Base-by-base conservation (phyloP, 1,140 invertebrate genomes). In the Homarus americanus region DNA sequence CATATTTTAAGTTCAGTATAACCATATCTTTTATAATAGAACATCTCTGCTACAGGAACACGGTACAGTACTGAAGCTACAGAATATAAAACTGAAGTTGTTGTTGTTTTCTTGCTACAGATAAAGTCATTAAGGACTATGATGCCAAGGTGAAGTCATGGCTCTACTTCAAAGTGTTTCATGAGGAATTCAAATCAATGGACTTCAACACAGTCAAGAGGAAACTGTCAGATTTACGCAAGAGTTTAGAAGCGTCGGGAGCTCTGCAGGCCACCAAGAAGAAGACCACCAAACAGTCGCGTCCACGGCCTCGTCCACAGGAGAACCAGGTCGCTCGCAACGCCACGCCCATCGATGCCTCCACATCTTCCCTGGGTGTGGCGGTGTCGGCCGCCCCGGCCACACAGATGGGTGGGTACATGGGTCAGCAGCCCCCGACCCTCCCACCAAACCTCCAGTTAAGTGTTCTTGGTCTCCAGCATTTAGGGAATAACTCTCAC, bases 151-250 rank as follows among this genome's bases (percentile, higher is more conserved):
- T 93, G 2, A 93, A 93, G 73, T 92, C 93, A 24, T 93, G 93
- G 93, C 76, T 93, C 9, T 93, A 93, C 69, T 93, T 93, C 75
- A 93, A 93, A 82, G 93, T 93, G 20, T 93, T 93, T 75, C 93
- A 93, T 90, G 93, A 93, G 28, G 93, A 93, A 53, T 93, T 93
- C 87, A 93, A 92, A 53, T 93, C 93, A 5, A 90, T 93, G 89
- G 93, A 93, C 78, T 93, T 93, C 69, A 88, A 93, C 58, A 91
- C 90, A 7, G 76, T 93, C 1, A 93, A 93, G 80, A 86, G 92
- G 36, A 91, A 92, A 44, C 66, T 93, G 41, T 91, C 85, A 36
- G 91, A 93, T 83, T 53, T 93, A 12, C 85, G 92, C 0, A 91
- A 91, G 69, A 85, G 80, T 58, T 78, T 92, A 38, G 90, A 84